phyloP scores from a whole-genome alignment of 2,113 vertebrate genomes.

The Grallaria varia region DNA sequence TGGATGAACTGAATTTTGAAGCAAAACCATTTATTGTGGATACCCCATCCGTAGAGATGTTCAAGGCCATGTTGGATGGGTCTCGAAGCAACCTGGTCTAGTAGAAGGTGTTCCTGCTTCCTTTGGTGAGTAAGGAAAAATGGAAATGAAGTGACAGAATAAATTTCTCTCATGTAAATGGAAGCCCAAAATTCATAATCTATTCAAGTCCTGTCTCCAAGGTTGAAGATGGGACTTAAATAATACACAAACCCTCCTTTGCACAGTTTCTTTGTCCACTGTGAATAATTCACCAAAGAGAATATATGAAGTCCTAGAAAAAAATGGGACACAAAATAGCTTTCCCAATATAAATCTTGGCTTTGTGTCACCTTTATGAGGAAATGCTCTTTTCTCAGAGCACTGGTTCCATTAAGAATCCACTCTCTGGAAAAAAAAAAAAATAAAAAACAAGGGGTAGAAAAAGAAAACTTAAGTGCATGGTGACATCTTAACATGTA shows the following conservation, averaged over 20 bases:
- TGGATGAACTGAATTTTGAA: not conserved
- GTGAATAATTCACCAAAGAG: not conserved
- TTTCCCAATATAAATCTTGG: not conserved
- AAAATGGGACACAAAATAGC: not conserved
- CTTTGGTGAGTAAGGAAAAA: not conserved
- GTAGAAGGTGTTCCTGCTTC: not conserved
- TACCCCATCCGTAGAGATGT: not conserved
- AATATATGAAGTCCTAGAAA: not conserved
- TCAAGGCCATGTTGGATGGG: not conserved
- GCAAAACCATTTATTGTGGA: not conserved
- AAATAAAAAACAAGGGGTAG: not conserved
- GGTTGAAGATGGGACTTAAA: not conserved
- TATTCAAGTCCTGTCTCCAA: not conserved
- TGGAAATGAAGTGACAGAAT: not conserved
- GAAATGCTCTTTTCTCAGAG: not conserved
- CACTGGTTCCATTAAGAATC: not conserved
- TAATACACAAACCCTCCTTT: not conserved
- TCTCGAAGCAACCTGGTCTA: not conserved
- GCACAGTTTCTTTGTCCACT: not conserved
- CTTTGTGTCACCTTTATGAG: not conserved
- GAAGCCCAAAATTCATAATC: not conserved
- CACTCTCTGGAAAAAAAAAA: not conserved
- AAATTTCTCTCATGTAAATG: not conserved
- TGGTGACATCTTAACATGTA: too few relatives aligned
- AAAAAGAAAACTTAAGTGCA: not conserved